Evolutionary conservation across 1,140 invertebrate genomes (phyloP), one percentile per base, ranked within the genome.

Genomic region (Diprion similis): DNA sequence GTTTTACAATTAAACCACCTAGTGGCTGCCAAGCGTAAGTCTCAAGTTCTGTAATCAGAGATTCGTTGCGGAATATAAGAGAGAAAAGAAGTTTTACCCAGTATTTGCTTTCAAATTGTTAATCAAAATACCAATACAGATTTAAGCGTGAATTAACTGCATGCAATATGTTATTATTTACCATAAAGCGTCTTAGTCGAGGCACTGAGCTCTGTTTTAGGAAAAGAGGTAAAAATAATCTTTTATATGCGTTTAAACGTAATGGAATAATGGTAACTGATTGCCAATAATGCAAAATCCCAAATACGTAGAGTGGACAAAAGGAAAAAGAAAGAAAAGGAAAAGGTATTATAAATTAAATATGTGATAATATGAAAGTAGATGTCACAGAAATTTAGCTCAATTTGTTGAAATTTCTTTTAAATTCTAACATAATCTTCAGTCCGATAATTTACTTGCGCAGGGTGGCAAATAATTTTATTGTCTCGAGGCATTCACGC

Each of bases 101-200:
- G 24, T 37, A 37, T 37, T 1, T 37, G 24, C 24, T 37, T 37
- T 6, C 6, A 37, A 37, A 37, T 37, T 37, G 24, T 37, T 37
- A 37, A 37, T 37, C 24, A 37, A 37, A 37, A 37, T 37, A 6
- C 6, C 6, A 37, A 37, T 37, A 37, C 6, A 6, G 24, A 37
- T 37, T 37, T 59, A 59, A 6, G 11, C 51, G 9, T 15, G 6
- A 59, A 17, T 59, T 59, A 59, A 8, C n/a, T 17, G 11, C 51
- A 59, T 59, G 51, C 51, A 59, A 59, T 59, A 59, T 59, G 51
- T 59, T 17, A 17, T 59, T 59, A 59, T 59, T 59, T 59, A 59
- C 51, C 51, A 9, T 59, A 15, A 59, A 59, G 51, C 9, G 51
- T 13, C 51, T 59, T 17, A 59, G 51, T 59, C n/a, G 51, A 59